A percentile compares a stretch with the other conserved stretches of the same genome.
These are phyloP conservation scores for Crioceris asparagi DNA, from an alignment of 2,888 invertebrate species.

Conservation along the genomic window DNA sequence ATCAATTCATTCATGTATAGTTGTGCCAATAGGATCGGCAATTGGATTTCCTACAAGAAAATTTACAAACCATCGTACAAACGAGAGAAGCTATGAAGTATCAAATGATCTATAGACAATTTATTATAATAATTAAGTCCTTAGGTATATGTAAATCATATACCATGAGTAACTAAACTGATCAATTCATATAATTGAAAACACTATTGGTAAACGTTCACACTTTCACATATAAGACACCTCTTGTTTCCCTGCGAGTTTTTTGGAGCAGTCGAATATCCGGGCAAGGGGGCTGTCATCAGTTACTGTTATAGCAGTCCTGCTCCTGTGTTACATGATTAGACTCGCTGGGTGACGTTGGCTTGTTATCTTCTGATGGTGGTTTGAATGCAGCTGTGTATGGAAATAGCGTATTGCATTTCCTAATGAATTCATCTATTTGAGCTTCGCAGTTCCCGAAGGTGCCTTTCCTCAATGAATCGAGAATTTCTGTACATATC, in stretches of 20 bases:
- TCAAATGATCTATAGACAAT: too few species aligned
- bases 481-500: conserved; percentile 72
- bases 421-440: conserved; percentile 57
- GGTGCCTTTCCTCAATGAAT: conserved; percentile 65
- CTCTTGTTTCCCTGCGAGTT: conserved; percentile 17
- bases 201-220: conserved; percentile 18
- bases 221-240: conserved; percentile 21
- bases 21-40: too few species aligned
- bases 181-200: too few species aligned
- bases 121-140: too few species aligned
- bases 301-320: conserved; percentile 33
- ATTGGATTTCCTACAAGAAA: too few species aligned
- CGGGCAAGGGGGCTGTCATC: conserved; percentile 27
- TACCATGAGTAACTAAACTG: too few species aligned
- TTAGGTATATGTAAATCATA: too few species aligned
- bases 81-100: too few species aligned
- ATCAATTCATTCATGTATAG: too few species aligned
- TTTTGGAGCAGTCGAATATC: conserved; percentile 9
- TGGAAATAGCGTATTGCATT: conserved; percentile 66
- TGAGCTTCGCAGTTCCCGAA: conserved; percentile 65
- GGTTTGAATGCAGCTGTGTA: conserved; percentile 65
- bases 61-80: too few species aligned
- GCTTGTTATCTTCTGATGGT: conserved; percentile 25
- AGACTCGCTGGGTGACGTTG: conserved; percentile 21
- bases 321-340: conserved; percentile 29